Conservation (phyloP, 1,140 invertebrate genomes). For the Ctenoplectra terminalis region DNA sequence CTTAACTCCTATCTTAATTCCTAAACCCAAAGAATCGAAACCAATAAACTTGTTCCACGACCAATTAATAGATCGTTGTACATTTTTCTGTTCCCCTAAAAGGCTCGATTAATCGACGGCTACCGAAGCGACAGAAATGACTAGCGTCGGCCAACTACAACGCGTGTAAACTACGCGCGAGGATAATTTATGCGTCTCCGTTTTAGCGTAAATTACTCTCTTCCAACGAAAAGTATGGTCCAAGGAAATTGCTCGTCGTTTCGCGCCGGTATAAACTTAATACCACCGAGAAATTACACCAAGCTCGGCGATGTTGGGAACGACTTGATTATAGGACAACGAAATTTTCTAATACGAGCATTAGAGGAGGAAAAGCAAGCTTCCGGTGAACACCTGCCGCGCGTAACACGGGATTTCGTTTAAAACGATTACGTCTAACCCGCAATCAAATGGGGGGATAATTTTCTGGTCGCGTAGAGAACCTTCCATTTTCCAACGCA, state of each 20-base stretch:
- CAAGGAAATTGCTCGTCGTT: conserved; percentile 28
- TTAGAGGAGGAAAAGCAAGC: background rate
- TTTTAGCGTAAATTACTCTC: conserved; percentile 7
- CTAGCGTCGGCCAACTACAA: too few relatives aligned
- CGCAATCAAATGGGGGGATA: background rate
- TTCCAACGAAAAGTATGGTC: conserved; percentile 5
- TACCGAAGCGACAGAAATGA: conserved; percentile 10
- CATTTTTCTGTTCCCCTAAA: background rate
- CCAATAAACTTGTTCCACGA: background rate
- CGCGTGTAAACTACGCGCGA: conserved; percentile 17
- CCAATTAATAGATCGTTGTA: background rate
- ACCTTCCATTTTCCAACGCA: background rate
- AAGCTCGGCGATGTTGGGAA: background rate
- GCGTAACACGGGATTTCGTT: conserved; percentile 5
- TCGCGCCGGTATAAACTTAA: background rate
- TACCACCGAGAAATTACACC: background rate
- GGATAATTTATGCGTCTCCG: conserved; percentile 29
- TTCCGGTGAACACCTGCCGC: background rate
- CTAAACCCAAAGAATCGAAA: too few relatives aligned
- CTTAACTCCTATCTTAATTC: too few relatives aligned
- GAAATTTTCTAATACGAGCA: background rate
- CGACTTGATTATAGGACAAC: background rate
- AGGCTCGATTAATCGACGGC: conserved; percentile 5
- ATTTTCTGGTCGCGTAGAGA: conserved; percentile 13
- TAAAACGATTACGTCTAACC: background rate